Percentiles rank a stretch among this genome's conserved stretches.
Evolutionary conservation across 2,797 vertebrate species (phyloP).

Genomic region (Gastrophryne carolinensis): DNA sequence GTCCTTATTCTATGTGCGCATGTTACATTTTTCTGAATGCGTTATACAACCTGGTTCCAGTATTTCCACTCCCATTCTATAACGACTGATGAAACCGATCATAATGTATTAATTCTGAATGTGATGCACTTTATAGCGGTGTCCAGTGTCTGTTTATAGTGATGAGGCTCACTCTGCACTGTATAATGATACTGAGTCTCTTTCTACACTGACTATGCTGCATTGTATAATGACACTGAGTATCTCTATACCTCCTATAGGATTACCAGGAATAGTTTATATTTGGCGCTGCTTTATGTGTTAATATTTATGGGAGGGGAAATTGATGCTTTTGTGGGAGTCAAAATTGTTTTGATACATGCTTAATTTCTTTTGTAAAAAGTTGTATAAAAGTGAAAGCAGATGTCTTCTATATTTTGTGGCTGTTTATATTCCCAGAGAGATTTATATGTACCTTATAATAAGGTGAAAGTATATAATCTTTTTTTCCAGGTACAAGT

Average conservation of each 20-base stretch:
- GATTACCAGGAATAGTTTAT: neutral
- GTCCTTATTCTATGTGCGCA: conserved; percentile 1
- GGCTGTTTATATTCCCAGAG: conserved; percentile 53
- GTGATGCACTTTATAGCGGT: conserved; percentile 14
- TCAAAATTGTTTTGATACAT: conserved; percentile 44
- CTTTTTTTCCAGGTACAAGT: conserved; percentile 39
- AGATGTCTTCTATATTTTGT: conserved; percentile 52
- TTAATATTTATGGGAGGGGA: conserved; percentile 17
- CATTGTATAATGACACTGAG: conserved; percentile 27
- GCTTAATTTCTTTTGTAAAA: conserved; percentile 46
- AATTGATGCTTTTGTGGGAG: conserved; percentile 34
- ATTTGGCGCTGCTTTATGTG: conserved; percentile 15
- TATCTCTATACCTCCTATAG: neutral
- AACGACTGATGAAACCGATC: neutral
- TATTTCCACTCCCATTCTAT: conserved; percentile 6
- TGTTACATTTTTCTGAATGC: conserved; percentile 16
- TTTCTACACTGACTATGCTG: neutral
- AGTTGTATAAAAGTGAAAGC: conserved; percentile 50
- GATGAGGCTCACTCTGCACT: conserved; percentile 5
- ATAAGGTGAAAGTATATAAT: conserved; percentile 50
- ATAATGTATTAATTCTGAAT: neutral
- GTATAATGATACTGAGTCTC: conserved; percentile 11
- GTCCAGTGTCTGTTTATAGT: neutral
- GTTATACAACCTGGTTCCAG: neutral
- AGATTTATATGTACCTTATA: conserved; percentile 54